A percentile compares a stretch with the other conserved stretches of the same genome.
Evolutionary conservation across 2,797 vertebrate species (phyloP).

Genomic region (Chelonia mydas): DNA sequence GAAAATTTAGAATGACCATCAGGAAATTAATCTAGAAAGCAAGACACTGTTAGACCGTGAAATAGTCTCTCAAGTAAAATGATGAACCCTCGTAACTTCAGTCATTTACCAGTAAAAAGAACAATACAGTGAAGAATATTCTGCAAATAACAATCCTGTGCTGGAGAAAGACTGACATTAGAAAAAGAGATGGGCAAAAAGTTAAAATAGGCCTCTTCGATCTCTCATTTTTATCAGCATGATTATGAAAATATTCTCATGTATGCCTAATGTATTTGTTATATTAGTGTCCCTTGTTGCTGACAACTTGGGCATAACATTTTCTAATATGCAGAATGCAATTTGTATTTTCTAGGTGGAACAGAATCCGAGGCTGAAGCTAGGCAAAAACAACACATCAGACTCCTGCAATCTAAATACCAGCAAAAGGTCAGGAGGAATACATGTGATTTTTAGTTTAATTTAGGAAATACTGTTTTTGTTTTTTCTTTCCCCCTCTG

Average conservation of each 20-base stretch:
- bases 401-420: constrained; percentile 79
- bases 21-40: constrained; percentile 31
- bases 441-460: constrained; percentile 43
- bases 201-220: constrained; percentile 40
- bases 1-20: constrained; percentile 17
- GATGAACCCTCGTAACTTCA: not conserved
- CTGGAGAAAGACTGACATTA: not conserved
- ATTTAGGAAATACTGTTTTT: constrained; percentile 20
- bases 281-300: constrained; percentile 44
- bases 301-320: constrained; percentile 64
- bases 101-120: constrained; percentile 28
- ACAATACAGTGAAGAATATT: constrained; percentile 41
- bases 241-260: constrained; percentile 55
- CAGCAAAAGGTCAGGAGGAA: constrained; percentile 86
- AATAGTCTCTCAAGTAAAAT: constrained; percentile 24
- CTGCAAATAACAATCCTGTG: constrained; percentile 39
- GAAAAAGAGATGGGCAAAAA: constrained; percentile 12
- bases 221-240: constrained; percentile 47
- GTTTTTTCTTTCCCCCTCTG: not conserved
- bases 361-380: constrained; percentile 79
- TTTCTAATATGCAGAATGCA: not conserved
- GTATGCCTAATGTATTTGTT: constrained; percentile 8
- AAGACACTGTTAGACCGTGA: constrained; percentile 7
- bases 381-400: constrained; percentile 83
- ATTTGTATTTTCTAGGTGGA: constrained; percentile 82